Conservation (phyloP, 2,888 invertebrate genomes). For the Melanostoma scalare region DNA sequence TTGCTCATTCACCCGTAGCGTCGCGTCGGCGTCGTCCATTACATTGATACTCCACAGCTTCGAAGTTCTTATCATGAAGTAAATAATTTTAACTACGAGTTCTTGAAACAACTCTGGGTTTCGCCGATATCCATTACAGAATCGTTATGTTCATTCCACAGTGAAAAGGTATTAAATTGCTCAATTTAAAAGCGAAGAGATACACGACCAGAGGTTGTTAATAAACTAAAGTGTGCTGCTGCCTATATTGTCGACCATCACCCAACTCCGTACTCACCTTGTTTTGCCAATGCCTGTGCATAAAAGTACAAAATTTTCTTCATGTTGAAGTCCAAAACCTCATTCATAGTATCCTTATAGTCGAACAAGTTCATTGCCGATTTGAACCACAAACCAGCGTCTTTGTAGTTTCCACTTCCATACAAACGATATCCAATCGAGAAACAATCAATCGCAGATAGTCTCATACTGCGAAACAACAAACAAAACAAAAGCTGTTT, state of each 20-base stretch:
- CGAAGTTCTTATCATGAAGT: too few relatives aligned
- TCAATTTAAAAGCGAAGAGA: too few relatives aligned
- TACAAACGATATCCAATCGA: slow-evolving; percentile 76
- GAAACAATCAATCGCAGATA: slow-evolving; percentile 76
- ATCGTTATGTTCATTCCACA: too few relatives aligned
- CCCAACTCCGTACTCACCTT: slow-evolving; percentile 74
- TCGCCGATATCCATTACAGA: too few relatives aligned
- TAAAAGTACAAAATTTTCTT: slow-evolving; percentile 75
- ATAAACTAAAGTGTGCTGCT: too few relatives aligned
- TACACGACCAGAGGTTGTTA: too few relatives aligned
- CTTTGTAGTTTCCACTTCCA: slow-evolving; percentile 61
- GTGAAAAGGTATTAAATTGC: too few relatives aligned
- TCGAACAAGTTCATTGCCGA: slow-evolving; percentile 72
- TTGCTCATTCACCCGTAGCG: too few relatives aligned
- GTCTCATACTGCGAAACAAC: slow-evolving; percentile 72
- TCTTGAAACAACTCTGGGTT: too few relatives aligned
- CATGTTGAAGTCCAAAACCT: slow-evolving; percentile 48
- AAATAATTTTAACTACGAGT: too few relatives aligned
- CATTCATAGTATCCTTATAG: slow-evolving; percentile 38
- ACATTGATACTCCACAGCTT: too few relatives aligned
- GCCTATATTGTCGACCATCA: neutral
- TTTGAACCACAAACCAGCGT: slow-evolving; percentile 76
- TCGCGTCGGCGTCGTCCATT: too few relatives aligned
- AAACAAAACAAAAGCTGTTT: neutral
- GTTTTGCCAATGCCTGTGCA: slow-evolving; percentile 75